Percentiles rank a stretch among this genome's conserved stretches.
These are phyloP conservation scores for Andrena bucephala DNA, from an alignment of 2,888 invertebrate genomes.

Conservation along the genomic window DNA sequence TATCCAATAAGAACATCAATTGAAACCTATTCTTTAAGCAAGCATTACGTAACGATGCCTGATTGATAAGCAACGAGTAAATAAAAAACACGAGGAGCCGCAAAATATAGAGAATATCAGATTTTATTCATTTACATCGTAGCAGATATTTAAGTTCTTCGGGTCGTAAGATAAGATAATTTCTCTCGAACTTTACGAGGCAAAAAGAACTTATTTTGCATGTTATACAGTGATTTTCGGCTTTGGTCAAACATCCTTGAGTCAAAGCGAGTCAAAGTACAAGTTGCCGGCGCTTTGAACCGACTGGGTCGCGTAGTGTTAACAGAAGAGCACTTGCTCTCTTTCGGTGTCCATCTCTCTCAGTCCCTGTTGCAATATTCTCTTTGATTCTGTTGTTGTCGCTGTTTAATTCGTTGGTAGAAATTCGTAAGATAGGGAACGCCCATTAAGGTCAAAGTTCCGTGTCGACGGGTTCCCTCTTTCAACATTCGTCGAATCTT, in stretches of 20 bases:
- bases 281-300: not conserved
- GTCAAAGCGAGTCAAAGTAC: too few relatives aligned
- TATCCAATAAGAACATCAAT: not conserved
- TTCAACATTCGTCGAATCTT: not conserved
- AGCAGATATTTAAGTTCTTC: too few relatives aligned
- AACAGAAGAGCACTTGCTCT: not conserved
- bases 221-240: too few relatives aligned
- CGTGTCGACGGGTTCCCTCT: not conserved
- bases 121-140: not conserved
- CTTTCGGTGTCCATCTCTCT: not conserved
- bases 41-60: not conserved
- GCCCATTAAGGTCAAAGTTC: slow-evolving; percentile 31
- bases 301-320: not conserved
- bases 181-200: too few relatives aligned
- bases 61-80: not conserved
- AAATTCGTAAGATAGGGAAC: not conserved
- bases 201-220: too few relatives aligned
- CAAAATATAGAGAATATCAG: not conserved
- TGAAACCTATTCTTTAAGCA: not conserved
- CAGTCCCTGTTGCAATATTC: not conserved
- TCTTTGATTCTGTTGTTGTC: not conserved
- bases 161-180: too few relatives aligned
- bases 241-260: too few relatives aligned
- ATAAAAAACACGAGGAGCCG: not conserved
- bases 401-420: slow-evolving; percentile 2